Evolutionary conservation across 2,797 vertebrate genomes (phyloP).

Genomic region (Pseudotriccus pelzelni): DNA sequence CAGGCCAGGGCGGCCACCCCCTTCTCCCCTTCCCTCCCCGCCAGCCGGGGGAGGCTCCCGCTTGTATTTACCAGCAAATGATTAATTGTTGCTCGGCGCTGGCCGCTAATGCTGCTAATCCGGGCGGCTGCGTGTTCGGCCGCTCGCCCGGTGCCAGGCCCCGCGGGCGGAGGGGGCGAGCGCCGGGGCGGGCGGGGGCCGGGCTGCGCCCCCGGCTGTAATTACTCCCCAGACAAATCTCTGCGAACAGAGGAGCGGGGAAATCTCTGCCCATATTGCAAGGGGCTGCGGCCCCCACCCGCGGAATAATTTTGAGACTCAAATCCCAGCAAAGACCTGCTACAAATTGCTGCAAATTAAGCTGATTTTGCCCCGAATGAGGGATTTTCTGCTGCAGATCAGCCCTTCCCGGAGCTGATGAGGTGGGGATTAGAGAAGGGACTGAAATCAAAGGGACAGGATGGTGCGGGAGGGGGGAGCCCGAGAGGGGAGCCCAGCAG

Average conservation of each 20-base stretch:
- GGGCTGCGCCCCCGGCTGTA: slow-evolving; percentile 2
- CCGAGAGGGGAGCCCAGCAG: slow-evolving; percentile 30
- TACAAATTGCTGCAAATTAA: slow-evolving; percentile 85
- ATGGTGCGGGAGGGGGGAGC: slow-evolving; percentile 30
- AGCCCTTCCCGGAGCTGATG: slow-evolving; percentile 80
- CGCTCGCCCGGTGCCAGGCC: slow-evolving; percentile 48
- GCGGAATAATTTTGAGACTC: slow-evolving; percentile 81
- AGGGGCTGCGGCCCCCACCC: slow-evolving; percentile 58
- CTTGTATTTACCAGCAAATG: slow-evolving; percentile 58
- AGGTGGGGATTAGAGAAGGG: slow-evolving; percentile 79
- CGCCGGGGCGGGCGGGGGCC: not conserved
- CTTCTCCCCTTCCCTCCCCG: not conserved
- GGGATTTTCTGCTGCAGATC: slow-evolving; percentile 82
- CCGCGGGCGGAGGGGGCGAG: not conserved
- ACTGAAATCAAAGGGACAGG: slow-evolving; percentile 69
- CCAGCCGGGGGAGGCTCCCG: not conserved
- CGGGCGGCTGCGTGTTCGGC: slow-evolving; percentile 51
- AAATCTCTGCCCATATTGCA: slow-evolving; percentile 67
- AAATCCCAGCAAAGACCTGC: slow-evolving; percentile 80
- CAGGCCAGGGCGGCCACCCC: not conserved
- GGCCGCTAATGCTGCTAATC: slow-evolving; percentile 67
- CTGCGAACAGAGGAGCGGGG: not conserved
- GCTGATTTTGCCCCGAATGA: slow-evolving; percentile 83
- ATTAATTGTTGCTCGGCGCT: slow-evolving; percentile 64
- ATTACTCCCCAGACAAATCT: slow-evolving; percentile 62